Conservation (phyloP, 1,140 invertebrate species). For the Ooceraea biroi region DNA sequence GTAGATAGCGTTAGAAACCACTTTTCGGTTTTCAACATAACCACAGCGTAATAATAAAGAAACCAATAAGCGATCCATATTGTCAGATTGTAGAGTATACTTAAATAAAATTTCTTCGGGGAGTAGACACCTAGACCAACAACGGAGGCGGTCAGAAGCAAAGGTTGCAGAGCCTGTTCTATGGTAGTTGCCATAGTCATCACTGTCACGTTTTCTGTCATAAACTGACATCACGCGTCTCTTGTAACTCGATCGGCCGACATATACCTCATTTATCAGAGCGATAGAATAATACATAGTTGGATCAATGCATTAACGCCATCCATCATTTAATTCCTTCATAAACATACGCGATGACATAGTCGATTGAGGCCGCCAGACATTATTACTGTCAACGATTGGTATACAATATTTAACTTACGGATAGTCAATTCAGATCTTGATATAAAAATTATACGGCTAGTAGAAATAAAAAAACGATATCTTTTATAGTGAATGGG, state of each 20-base stretch:
- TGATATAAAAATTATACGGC: neutral
- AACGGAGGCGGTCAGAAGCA: neutral
- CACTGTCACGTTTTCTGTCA: neutral
- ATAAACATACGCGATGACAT: neutral
- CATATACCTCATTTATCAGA: neutral
- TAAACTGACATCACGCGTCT: neutral
- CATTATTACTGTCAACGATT: neutral
- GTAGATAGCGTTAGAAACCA: neutral
- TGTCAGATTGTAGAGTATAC: slow-evolving; percentile 1
- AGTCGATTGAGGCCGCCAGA: neutral
- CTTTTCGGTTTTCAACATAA: neutral
- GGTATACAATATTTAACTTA: neutral
- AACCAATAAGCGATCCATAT: neutral
- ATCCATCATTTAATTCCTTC: slow-evolving; percentile 11
- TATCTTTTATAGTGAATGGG: neutral
- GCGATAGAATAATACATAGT: neutral
- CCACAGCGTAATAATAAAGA: slow-evolving; percentile 3
- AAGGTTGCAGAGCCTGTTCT: neutral
- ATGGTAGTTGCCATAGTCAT: neutral
- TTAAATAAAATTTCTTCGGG: slow-evolving; percentile 7
- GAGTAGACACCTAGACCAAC: neutral
- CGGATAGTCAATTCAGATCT: neutral
- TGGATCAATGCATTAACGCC: neutral
- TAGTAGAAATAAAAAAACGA: neutral
- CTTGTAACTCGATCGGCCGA: neutral